Evolutionary conservation across 2,113 vertebrate species (phyloP).

Genomic region (Neolamprologus ventralis): DNA sequence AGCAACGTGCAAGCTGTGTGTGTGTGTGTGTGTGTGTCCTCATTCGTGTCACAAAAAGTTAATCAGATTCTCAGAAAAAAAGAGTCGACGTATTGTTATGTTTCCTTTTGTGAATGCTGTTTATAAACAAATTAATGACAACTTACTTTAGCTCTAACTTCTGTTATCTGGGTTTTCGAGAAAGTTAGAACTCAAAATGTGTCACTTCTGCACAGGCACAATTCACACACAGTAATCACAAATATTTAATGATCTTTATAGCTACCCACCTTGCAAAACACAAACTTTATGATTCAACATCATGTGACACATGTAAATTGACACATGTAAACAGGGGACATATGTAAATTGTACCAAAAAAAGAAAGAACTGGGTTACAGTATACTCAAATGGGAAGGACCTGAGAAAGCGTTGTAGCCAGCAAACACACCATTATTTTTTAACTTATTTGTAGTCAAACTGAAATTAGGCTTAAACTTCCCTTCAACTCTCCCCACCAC

Average conservation of each 20-base stretch:
- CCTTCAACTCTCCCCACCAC: background rate
- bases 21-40: background rate
- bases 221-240: background rate
- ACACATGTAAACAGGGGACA: too few species aligned
- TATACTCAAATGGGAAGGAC: background rate
- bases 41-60: background rate
- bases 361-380: accelerated
- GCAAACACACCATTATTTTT: background rate
- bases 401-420: background rate
- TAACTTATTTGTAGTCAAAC: background rate
- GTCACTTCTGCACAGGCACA: background rate
- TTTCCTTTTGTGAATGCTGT: background rate
- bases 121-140: background rate
- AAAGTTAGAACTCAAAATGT: background rate
- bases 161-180: background rate
- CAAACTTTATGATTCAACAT: background rate
- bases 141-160: accelerated
- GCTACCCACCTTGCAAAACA: background rate
- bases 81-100: background rate
- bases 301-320: background rate
- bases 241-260: background rate
- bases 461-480: background rate
- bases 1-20: background rate
- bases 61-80: background rate
- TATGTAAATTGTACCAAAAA: background rate